These are phyloP conservation scores for Tapirus terrestris DNA, from an alignment of 2,113 vertebrate genomes.

Conservation along the genomic window DNA sequence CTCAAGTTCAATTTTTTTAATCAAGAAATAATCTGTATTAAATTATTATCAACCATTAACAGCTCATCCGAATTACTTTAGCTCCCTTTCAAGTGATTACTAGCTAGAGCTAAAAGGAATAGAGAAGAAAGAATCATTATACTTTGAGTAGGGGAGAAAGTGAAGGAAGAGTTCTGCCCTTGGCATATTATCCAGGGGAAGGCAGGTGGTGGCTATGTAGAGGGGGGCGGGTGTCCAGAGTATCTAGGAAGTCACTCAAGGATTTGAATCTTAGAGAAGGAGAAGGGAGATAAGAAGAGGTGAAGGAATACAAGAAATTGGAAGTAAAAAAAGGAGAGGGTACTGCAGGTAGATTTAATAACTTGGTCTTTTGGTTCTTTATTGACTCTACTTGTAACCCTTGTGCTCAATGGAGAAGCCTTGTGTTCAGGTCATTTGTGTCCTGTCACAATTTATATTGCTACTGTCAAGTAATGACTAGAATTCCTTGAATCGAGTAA, in stretches of 20 bases:
- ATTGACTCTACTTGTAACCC: not conserved
- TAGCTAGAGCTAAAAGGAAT: constrained; percentile 4
- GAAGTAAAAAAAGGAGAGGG: not conserved
- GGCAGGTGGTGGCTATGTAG: not conserved
- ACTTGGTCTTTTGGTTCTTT: not conserved
- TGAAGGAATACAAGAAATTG: not conserved
- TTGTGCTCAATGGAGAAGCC: not conserved
- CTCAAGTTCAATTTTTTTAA: constrained; percentile 28
- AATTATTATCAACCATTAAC: constrained; percentile 44
- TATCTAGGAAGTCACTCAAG: not conserved
- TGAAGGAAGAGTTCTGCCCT: not conserved
- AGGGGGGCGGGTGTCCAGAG: not conserved
- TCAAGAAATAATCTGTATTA: constrained; percentile 29
- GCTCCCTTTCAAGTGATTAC: constrained; percentile 27
- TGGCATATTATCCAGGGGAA: not conserved
- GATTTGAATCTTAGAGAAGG: constrained; percentile 34
- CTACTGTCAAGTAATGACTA: constrained; percentile 7
- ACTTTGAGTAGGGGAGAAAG: not conserved
- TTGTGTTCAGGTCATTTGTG: not conserved
- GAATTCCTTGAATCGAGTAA: constrained; percentile 33
- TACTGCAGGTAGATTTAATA: not conserved
- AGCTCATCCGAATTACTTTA: constrained; percentile 39
- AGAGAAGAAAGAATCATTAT: not conserved
- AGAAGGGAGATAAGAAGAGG: not conserved
- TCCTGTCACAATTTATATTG: constrained; percentile 15